Conservation (phyloP, 2,113 vertebrate genomes). For the Struthidea cinerea region DNA sequence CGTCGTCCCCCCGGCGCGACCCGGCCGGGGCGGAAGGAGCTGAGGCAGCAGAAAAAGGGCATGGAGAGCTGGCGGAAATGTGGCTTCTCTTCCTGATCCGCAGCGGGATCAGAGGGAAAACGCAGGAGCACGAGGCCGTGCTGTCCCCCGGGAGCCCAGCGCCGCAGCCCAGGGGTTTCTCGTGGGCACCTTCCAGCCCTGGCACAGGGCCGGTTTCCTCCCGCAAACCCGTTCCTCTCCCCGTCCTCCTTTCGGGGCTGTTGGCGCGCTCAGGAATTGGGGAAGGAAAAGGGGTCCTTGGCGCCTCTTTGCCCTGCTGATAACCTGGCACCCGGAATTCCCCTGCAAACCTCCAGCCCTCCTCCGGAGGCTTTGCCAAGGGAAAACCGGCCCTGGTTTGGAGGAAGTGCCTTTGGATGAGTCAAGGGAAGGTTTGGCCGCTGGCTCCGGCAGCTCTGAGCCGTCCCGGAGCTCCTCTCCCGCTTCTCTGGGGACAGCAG, state of each 20-base stretch:
- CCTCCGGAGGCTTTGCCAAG: neutral
- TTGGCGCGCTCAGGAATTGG: neutral
- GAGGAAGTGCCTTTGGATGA: no score
- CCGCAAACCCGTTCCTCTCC: neutral
- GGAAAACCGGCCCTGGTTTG: accelerated
- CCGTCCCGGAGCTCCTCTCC: neutral
- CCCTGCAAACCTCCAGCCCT: neutral
- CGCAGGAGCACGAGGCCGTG: accelerated
- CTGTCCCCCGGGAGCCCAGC: neutral
- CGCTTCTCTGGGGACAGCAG: neutral
- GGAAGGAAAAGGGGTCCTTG: neutral
- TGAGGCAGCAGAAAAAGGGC: neutral
- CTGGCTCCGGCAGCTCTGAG: neutral
- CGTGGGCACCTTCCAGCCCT: neutral
- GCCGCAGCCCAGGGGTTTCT: neutral
- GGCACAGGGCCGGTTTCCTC: neutral
- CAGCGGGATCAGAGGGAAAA: neutral
- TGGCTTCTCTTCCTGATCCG: neutral
- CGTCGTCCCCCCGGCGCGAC: accelerated
- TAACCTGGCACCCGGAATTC: neutral
- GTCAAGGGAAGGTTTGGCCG: neutral
- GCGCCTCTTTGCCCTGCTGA: neutral
- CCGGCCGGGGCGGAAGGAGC: neutral
- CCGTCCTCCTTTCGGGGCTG: neutral
- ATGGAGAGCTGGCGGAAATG: neutral